Conservation (phyloP, 2,888 invertebrate species). For the Apamea monoglypha region DNA sequence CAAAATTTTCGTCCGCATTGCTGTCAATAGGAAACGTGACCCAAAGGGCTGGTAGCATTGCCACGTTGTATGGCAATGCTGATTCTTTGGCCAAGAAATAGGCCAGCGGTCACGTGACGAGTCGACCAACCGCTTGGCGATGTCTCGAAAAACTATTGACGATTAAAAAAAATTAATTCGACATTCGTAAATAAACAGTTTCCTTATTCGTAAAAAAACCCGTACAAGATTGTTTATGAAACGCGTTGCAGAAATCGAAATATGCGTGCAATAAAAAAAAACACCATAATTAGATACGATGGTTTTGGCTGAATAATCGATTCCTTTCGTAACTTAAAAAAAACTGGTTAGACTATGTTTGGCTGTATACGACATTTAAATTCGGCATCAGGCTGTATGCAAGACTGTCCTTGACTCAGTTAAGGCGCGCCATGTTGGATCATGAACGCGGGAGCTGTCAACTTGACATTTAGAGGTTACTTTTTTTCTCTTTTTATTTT, state of each 20-base stretch:
- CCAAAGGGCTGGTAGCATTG: too few species aligned
- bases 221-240: neutral
- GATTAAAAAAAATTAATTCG: neutral
- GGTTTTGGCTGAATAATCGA: conserved; percentile 57
- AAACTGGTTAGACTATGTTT: conserved; percentile 60
- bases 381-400: conserved; percentile 68
- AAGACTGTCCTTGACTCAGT: conserved; percentile 80
- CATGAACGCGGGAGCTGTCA: conserved; percentile 76
- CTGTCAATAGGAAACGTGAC: neutral
- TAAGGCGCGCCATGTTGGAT: conserved; percentile 80
- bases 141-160: neutral
- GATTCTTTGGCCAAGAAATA: neutral
- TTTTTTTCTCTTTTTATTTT: conserved; percentile 32
- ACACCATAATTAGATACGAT: conserved; percentile 48
- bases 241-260: conserved; percentile 9
- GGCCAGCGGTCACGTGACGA: neutral
- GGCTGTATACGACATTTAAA: conserved; percentile 70
- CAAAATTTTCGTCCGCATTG: neutral
- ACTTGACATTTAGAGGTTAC: conserved; percentile 79
- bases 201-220: neutral
- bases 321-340: conserved; percentile 53
- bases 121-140: neutral
- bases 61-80: neutral
- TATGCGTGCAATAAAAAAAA: conserved; percentile 15
- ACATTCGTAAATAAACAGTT: conserved; percentile 13